A percentile compares a stretch with the other conserved stretches of the same genome.
These are phyloP conservation scores for Cephalopterus ornatus DNA, from an alignment of 2,113 vertebrate genomes.

Conservation along the genomic window DNA sequence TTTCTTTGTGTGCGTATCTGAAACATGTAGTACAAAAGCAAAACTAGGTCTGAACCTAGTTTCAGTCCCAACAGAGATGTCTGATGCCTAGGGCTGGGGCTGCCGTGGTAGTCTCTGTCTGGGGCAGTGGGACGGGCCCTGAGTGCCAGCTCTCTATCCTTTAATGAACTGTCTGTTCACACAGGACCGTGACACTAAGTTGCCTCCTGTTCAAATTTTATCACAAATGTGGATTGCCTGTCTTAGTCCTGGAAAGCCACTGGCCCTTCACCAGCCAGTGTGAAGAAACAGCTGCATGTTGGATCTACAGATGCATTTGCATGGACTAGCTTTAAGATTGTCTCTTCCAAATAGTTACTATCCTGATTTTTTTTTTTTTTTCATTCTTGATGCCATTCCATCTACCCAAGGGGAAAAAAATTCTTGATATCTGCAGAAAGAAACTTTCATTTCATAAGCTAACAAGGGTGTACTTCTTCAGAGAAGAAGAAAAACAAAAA, in stretches of 20 bases:
- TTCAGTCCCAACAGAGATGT: not conserved
- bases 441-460: not conserved
- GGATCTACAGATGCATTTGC: not conserved
- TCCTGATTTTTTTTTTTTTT: not conserved
- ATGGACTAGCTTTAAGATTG: not conserved
- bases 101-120: not conserved
- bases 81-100: too few relatives aligned
- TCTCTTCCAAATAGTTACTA: not conserved
- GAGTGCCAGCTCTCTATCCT: not conserved
- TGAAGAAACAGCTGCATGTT: not conserved
- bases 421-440: not conserved
- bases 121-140: rapidly evolving
- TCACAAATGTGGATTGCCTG: not conserved
- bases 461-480: not conserved
- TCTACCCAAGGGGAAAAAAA: not conserved
- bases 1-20: not conserved
- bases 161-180: not conserved
- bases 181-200: not conserved
- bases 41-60: not conserved
- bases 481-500: not conserved
- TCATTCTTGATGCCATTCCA: not conserved
- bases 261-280: not conserved
- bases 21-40: not conserved
- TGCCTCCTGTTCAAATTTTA: not conserved
- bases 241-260: not conserved